These are phyloP conservation scores for Hesperophylax magnus DNA, from an alignment of 1,140 invertebrate species.

Conservation along the genomic window DNA sequence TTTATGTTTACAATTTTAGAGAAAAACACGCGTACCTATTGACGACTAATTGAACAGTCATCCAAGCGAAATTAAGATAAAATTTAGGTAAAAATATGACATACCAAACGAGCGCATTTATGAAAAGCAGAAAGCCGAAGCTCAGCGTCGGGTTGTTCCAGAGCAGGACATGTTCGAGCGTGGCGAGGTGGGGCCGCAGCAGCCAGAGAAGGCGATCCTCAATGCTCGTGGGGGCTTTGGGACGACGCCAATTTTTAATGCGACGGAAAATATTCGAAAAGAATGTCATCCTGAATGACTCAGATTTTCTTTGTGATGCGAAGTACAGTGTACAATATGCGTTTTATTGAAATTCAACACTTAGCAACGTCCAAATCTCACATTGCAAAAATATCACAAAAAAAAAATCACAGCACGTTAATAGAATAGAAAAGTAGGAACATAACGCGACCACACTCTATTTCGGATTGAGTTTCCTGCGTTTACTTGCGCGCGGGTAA, in stretches of 20 bases:
- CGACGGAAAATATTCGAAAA: constrained; percentile 41
- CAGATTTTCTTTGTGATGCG: background rate
- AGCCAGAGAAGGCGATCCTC: constrained; percentile 52
- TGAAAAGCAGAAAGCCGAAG: constrained; percentile 31
- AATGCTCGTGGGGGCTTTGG: constrained; percentile 31
- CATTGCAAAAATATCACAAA: background rate
- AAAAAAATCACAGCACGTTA: constrained; percentile 21
- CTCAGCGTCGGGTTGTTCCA: constrained; percentile 50
- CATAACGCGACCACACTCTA: background rate
- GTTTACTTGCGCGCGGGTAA: background rate
- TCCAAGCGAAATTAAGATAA: no score
- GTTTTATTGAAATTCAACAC: constrained; percentile 13
- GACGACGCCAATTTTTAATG: constrained; percentile 13
- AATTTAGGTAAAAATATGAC: no score
- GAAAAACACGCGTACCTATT: no score
- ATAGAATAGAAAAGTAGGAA: constrained; percentile 22
- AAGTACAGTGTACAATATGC: background rate
- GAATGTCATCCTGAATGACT: constrained; percentile 43
- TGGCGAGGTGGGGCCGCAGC: constrained; percentile 45
- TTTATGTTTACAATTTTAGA: no score
- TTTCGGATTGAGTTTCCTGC: background rate
- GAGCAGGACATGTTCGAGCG: constrained; percentile 41
- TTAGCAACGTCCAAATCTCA: background rate
- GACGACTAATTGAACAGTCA: no score
- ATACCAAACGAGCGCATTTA: constrained; percentile 50